Evolutionary conservation across 1,140 invertebrate species (phyloP).

Genomic region (Heliconius hewitsoni): DNA sequence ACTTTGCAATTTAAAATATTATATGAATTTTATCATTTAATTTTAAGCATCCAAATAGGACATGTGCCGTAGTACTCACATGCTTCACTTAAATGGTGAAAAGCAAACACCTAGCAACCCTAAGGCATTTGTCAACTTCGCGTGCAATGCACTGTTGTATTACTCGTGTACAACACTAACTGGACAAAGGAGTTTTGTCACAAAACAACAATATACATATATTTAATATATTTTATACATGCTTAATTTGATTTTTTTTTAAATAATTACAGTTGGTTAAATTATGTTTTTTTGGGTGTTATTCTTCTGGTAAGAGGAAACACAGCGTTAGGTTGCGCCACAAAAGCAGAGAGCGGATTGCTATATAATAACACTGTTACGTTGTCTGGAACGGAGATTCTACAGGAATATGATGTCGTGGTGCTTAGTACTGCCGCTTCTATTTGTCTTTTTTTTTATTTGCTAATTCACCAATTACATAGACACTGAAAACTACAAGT

Average conservation of each 20-base stretch:
- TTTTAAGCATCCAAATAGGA: background rate
- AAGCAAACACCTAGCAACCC: slow-evolving; percentile 43
- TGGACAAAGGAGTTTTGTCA: slow-evolving; percentile 1
- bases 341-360: no score
- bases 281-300: no score
- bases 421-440: no score
- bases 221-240: background rate
- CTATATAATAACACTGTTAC: no score
- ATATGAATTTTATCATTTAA: background rate
- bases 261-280: no score
- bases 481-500: no score
- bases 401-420: no score
- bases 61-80: slow-evolving; percentile 26
- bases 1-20: background rate
- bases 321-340: no score
- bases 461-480: no score
- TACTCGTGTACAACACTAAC: slow-evolving; percentile 8
- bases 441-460: no score
- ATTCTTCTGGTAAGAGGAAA: no score
- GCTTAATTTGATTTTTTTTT: background rate
- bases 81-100: slow-evolving; percentile 49
- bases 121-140: slow-evolving; percentile 62
- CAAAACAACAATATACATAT: background rate
- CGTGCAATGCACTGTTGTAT: slow-evolving; percentile 45
- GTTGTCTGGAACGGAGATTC: no score